Evolutionary conservation across 1,140 invertebrate genomes (phyloP).

Genomic region (Aplysia californica): DNA sequence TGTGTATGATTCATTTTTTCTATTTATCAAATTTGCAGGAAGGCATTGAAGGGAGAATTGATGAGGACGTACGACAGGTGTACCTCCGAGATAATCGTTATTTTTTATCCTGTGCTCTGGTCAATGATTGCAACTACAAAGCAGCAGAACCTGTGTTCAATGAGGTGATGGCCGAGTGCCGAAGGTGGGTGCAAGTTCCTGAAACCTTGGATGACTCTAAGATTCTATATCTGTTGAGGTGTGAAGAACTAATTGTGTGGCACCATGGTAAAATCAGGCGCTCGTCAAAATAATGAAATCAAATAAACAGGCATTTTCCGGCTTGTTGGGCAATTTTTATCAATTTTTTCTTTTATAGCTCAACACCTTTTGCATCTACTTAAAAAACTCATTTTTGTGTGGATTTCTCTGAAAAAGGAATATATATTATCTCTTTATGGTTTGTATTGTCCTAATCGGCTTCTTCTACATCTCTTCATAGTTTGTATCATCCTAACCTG

Average conservation of each 20-base stretch:
- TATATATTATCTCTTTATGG: no score
- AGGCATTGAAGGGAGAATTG: background rate
- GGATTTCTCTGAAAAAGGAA: no score
- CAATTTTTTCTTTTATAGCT: background rate
- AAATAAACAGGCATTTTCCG: background rate
- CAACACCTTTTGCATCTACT: background rate
- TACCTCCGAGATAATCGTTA: slow-evolving; percentile 13
- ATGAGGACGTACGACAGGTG: slow-evolving; percentile 3
- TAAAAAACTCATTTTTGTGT: no score
- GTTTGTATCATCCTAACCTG: no score
- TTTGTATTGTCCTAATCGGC: no score
- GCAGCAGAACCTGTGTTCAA: slow-evolving; percentile 6
- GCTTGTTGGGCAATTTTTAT: no score
- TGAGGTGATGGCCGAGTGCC: slow-evolving; percentile 24
- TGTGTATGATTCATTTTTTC: background rate
- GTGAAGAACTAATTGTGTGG: no score
- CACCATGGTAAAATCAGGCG: background rate
- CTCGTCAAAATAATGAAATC: background rate
- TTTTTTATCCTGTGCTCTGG: slow-evolving; percentile 22
- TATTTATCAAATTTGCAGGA: background rate
- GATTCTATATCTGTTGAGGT: background rate
- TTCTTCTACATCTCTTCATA: no score
- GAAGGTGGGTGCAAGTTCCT: slow-evolving; percentile 9
- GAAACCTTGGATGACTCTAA: background rate
- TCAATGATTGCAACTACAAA: slow-evolving; percentile 13